Conservation (phyloP, 2,113 vertebrate genomes). For the Phalacrocorax aristotelis region DNA sequence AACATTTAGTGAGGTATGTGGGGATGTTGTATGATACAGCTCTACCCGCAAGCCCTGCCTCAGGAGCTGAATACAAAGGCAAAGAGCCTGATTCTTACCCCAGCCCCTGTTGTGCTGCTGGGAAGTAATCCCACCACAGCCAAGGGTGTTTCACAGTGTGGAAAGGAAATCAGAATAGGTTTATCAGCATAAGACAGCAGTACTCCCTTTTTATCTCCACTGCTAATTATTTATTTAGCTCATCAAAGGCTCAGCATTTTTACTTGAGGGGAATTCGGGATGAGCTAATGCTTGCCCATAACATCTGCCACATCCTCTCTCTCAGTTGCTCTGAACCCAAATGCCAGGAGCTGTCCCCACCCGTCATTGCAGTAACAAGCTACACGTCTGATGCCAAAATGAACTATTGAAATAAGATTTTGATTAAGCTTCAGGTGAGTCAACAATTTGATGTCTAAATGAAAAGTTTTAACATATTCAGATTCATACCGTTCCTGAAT, state of each 20-base stretch:
- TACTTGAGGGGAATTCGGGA: not conserved
- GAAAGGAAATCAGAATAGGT: not conserved
- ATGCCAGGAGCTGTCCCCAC: not conserved
- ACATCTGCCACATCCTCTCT: not conserved
- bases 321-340: not conserved
- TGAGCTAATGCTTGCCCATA: not conserved
- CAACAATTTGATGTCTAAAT: conserved; percentile 10
- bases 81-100: not conserved
- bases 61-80: not conserved
- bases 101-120: not conserved
- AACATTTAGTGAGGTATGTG: not conserved
- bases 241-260: not conserved
- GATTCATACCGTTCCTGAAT: not conserved
- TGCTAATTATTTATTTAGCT: conserved; percentile 14
- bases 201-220: not conserved
- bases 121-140: not conserved
- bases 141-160: not conserved
- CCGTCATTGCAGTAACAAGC: not conserved
- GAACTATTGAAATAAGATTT: not conserved
- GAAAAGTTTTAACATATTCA: not conserved
- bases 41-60: not conserved
- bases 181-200: not conserved
- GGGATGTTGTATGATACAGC: not conserved
- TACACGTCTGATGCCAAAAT: not conserved
- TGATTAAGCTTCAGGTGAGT: conserved; percentile 12